phyloP scores from a whole-genome alignment of 2,888 invertebrate species.

The Meteorus cinctellus region DNA sequence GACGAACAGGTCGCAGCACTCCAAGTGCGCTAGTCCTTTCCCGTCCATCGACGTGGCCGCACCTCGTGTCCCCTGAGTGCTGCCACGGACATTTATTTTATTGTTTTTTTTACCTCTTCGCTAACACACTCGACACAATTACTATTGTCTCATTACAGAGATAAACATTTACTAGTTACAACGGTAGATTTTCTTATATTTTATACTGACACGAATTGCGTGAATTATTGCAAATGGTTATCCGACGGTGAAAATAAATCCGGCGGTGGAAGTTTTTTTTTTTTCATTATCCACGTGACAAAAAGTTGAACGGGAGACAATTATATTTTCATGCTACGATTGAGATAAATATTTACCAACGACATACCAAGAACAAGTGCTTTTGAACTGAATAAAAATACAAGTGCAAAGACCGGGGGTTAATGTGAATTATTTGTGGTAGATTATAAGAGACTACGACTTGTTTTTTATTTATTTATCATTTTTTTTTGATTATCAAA shows the following conservation, averaged over 20 bases:
- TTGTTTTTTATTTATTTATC: background rate
- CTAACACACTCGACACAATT: background rate
- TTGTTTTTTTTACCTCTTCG: background rate
- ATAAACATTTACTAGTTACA: background rate
- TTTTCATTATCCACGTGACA: slow-evolving; percentile 22
- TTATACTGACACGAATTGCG: no score
- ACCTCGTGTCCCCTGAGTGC: slow-evolving; percentile 64
- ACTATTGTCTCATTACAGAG: no score
- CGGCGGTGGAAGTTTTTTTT: slow-evolving; percentile 21
- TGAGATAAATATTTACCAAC: no score
- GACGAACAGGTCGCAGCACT: slow-evolving; percentile 69
- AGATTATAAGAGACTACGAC: slow-evolving; percentile 19
- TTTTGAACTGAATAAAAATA: slow-evolving; percentile 2
- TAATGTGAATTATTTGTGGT: slow-evolving; percentile 31
- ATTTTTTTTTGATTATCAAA: background rate
- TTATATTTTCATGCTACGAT: no score
- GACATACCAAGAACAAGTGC: slow-evolving; percentile 9
- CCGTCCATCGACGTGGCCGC: slow-evolving; percentile 72
- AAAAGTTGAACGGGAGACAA: background rate
- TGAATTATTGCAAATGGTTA: background rate
- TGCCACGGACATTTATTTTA: slow-evolving; percentile 52
- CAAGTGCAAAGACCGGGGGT: slow-evolving; percentile 17
- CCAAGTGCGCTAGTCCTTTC: slow-evolving; percentile 69
- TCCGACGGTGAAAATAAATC: slow-evolving; percentile 5
- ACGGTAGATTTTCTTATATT: background rate